Percentiles rank a stretch among this genome's conserved stretches.
Evolutionary conservation across 2,888 invertebrate species (phyloP).

Genomic region (Plebejus melissa): DNA sequence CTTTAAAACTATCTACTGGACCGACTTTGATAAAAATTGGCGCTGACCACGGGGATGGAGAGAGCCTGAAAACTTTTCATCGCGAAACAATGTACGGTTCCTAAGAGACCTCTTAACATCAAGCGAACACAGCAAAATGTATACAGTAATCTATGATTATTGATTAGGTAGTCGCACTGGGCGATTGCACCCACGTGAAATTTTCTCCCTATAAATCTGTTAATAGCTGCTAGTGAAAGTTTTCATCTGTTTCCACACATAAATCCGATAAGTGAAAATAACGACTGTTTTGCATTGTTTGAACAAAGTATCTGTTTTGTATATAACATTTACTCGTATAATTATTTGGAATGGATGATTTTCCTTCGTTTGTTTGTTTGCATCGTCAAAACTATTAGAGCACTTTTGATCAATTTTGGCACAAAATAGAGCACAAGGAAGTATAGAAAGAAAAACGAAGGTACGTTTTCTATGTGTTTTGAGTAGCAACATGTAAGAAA

Average conservation of each 20-base stretch:
- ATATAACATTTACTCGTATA: not conserved
- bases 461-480: no score
- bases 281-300: not conserved
- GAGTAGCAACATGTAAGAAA: not conserved
- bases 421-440: no score
- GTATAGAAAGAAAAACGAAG: no score
- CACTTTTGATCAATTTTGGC: no score
- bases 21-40: not conserved
- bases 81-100: not conserved
- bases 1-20: not conserved
- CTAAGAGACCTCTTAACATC: not conserved
- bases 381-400: no score
- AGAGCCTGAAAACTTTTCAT: not conserved
- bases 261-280: not conserved
- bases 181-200: not conserved
- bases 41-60: not conserved
- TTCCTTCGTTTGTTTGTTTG: no score
- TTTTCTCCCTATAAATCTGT: constrained; percentile 6
- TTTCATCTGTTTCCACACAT: not conserved
- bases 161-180: not conserved
- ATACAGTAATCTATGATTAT: not conserved
- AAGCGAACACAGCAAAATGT: not conserved
- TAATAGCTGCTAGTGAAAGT: constrained; percentile 1
- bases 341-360: not conserved
- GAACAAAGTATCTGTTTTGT: not conserved